A percentile compares a stretch with the other conserved stretches of the same genome.
Conservation (phyloP, 1,140 invertebrate species). For the Homarus americanus region DNA sequence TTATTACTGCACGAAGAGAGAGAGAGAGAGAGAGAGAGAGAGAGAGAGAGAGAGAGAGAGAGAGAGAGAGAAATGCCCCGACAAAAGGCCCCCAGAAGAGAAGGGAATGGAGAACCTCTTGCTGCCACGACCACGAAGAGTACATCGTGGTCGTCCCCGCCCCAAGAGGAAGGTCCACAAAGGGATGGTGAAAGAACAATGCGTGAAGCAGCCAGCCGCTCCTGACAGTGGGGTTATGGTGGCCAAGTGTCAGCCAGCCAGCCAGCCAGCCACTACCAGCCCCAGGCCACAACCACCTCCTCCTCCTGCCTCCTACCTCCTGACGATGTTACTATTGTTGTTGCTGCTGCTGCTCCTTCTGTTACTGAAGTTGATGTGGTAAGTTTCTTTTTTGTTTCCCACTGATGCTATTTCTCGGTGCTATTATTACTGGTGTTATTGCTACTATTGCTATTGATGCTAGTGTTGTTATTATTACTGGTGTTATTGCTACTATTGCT, state of each 20-base stretch:
- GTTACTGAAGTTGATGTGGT: neutral
- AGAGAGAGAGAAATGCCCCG: no score
- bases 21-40: no score
- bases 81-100: no score
- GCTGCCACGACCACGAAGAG: neutral
- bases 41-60: no score
- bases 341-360: neutral
- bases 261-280: no score
- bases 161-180: neutral
- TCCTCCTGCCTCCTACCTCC: no score
- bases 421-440: neutral
- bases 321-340: neutral
- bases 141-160: neutral
- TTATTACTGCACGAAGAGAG: no score
- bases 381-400: neutral
- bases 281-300: neutral
- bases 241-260: neutral
- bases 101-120: neutral
- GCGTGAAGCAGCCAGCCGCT: neutral
- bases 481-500: no score
- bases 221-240: neutral
- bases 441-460: neutral
- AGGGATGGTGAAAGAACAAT: neutral
- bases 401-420: neutral
- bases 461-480: neutral